These are phyloP conservation scores for Amazona guildingii DNA, from an alignment of 2,113 vertebrate species.

Conservation along the genomic window DNA sequence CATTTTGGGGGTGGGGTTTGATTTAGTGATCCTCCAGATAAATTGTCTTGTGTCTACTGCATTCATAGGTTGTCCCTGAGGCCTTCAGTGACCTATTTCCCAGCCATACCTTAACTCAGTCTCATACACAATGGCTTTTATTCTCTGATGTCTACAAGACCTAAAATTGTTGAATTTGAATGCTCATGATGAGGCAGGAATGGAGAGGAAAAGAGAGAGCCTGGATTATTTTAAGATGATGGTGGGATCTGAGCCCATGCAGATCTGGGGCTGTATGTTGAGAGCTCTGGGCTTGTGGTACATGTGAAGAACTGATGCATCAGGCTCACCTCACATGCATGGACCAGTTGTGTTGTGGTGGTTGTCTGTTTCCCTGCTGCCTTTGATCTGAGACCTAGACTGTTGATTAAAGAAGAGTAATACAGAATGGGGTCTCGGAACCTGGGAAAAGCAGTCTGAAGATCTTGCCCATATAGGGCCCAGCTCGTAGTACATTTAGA, in stretches of 20 bases:
- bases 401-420: background rate
- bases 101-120: background rate
- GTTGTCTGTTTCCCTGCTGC: background rate
- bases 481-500: background rate
- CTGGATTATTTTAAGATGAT: background rate
- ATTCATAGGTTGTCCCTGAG: background rate
- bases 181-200: background rate
- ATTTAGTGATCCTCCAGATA: background rate
- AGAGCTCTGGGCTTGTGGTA: background rate
- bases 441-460: background rate
- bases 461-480: background rate
- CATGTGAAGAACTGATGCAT: background rate
- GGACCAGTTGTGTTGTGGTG: background rate
- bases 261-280: background rate
- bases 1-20: fast-evolving
- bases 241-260: background rate
- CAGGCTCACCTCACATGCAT: background rate
- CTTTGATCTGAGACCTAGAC: background rate
- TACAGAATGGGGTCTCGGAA: background rate
- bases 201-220: background rate
- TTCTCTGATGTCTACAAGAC: background rate
- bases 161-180: background rate
- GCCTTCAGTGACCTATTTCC: background rate
- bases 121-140: background rate
- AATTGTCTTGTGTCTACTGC: background rate